Base-by-base conservation (phyloP, 2,888 invertebrate genomes). In the Pheosia gnoma region DNA sequence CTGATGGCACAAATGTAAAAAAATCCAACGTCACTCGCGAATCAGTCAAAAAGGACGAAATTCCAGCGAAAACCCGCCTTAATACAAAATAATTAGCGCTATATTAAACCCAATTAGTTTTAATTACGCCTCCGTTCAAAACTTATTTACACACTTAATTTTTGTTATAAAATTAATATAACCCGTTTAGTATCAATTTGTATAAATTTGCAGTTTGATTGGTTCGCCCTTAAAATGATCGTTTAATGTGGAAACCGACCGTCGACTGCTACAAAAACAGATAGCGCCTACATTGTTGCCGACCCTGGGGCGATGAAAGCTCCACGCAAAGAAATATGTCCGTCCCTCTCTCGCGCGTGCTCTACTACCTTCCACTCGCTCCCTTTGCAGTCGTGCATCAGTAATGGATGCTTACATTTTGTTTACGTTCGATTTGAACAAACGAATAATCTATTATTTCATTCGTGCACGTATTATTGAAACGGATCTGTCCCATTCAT, bases 381-480 rank as follows among this genome's bases (percentile, higher is more conserved):
- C 78, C 63, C 71, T 71, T 73, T 79, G 68, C 80, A 73, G 77
- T 76, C 82, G 78, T 83, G 85, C 86, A 88, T 89, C 89, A 85
- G 86, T 91, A 89, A 91, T 90, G 88, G 90, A 91, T 87, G 91
- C 89, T 89, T 87, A 91, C 93, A 90, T 88, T 91, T 91, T 92
- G 93, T 93, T 93, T 91, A 93, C 91, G 89, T 90, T 88, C 91
- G 89, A 90, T 91, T 90, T 84, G 90, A 93, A 93, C 93, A 93
- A 92, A 92, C 91, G 92, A 91, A 93, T 93, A 91, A 93, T 93
- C 93, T 92, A 93, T 93, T 93, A 93, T 93, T 93, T 93, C 93
- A 93, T 93, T 93, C 93, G 91, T 90, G 86, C 93, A 82, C 92
- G 89, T 91, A 93, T 93, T 93, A 93, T 93, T 93, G 92, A 93